These are phyloP conservation scores for Hypselothyrea guttata DNA, from an alignment of 2,888 invertebrate genomes.

Conservation along the genomic window DNA sequence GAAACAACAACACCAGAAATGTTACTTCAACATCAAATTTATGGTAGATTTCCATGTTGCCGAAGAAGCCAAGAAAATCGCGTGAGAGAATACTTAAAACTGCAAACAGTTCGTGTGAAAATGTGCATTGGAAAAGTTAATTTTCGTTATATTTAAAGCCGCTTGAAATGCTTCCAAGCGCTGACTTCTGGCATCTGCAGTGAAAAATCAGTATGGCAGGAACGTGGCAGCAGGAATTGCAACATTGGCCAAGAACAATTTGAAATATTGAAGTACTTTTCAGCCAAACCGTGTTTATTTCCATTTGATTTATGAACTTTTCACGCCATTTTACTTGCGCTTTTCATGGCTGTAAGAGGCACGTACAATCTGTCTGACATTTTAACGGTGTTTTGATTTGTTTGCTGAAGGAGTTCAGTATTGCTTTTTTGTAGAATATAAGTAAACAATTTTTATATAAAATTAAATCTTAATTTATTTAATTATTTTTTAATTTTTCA, in stretches of 20 bases:
- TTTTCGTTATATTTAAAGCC: constrained; percentile 64
- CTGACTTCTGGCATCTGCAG: constrained; percentile 18
- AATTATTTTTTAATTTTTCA: no score
- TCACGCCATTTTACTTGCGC: constrained; percentile 14
- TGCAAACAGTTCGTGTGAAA: constrained; percentile 30
- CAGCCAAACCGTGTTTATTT: constrained; percentile 47
- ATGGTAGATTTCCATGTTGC: constrained; percentile 29
- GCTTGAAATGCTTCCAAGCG: constrained; percentile 23
- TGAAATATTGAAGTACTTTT: constrained; percentile 66
- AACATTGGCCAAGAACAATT: constrained; percentile 40
- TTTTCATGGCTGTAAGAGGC: constrained; percentile 16
- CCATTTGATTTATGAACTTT: constrained; percentile 44
- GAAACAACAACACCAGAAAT: constrained; percentile 28
- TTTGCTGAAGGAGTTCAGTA: constrained; percentile 3
- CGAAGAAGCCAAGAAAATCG: constrained; percentile 26
- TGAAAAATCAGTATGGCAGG: constrained; percentile 17
- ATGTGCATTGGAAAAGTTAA: constrained; percentile 62
- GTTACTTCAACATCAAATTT: constrained; percentile 51
- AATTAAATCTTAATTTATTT: no score
- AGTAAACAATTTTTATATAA: no score
- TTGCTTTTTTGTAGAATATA: background rate
- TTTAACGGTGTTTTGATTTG: constrained; percentile 14
- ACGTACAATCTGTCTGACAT: constrained; percentile 29
- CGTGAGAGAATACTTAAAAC: constrained; percentile 40
- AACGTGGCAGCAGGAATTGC: constrained; percentile 2